Conservation (phyloP, 35 echinoderm and acorn worm genomes). For the Lytechinus variegatus region DNA sequence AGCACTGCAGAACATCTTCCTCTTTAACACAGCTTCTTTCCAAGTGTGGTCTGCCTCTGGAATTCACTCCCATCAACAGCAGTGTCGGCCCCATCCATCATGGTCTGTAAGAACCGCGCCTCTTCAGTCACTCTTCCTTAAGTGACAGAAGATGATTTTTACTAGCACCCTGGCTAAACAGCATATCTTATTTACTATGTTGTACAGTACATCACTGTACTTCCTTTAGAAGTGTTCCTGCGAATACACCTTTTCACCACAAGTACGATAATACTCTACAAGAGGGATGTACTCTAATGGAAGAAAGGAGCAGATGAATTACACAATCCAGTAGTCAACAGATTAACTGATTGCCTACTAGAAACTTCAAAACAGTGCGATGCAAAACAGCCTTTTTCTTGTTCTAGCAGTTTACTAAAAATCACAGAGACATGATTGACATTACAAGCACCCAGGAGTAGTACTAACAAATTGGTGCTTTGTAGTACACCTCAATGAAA, state of each 20-base stretch:
- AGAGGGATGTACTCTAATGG: neutral
- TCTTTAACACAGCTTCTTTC: neutral
- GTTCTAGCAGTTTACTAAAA: no score
- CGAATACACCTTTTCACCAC: neutral
- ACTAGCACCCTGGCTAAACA: neutral
- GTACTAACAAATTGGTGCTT: no score
- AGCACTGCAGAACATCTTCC: constrained; percentile 6
- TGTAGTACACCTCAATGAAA: no score
- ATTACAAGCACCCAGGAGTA: no score
- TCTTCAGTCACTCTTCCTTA: neutral
- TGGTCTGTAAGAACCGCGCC: neutral
- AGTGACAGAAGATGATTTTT: neutral
- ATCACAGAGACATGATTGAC: no score
- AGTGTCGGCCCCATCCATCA: neutral
- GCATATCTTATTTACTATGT: no score
- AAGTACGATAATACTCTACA: constrained; percentile 27
- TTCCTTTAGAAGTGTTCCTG: neutral
- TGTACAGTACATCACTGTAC: neutral
- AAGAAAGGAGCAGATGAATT: neutral
- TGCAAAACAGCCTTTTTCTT: no score
- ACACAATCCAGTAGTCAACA: no score
- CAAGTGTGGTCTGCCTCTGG: neutral
- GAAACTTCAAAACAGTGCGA: no score
- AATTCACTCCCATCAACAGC: neutral
- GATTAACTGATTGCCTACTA: no score